phyloP scores from a whole-genome alignment of 92 coral and sea anemone species.

The Blastomussa wellsi region DNA sequence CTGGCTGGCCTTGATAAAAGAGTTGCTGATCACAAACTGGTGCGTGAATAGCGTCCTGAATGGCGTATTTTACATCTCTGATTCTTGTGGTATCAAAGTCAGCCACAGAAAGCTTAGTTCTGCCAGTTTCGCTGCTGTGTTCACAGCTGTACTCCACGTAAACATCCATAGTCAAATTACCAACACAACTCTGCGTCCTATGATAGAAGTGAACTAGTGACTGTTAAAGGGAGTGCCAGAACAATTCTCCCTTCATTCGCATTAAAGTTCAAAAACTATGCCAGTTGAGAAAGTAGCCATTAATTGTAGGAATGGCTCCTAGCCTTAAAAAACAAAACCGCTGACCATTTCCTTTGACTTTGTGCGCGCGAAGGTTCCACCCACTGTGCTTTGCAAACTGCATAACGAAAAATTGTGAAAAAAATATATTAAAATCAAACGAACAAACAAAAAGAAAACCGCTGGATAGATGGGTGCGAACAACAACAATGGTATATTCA shows the following conservation, averaged over 20 bases:
- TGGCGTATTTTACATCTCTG: constrained; percentile 44
- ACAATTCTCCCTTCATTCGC: not conserved
- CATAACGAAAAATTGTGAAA: not conserved
- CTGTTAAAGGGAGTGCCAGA: not conserved
- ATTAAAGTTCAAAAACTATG: not conserved
- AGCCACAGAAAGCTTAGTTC: constrained; percentile 15
- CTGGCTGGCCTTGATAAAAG: constrained; percentile 51
- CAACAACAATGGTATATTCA: too few species aligned
- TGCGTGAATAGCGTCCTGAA: constrained; percentile 56
- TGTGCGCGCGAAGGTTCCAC: not conserved
- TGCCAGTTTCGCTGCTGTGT: constrained; percentile 10
- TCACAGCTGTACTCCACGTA: constrained; percentile 18
- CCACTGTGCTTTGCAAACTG: not conserved
- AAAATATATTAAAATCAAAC: too few species aligned
- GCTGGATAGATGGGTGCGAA: too few species aligned
- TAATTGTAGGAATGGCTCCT: too few species aligned
- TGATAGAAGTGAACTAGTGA: not conserved
- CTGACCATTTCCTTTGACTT: too few species aligned
- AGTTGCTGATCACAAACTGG: constrained; percentile 78
- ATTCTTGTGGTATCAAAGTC: constrained; percentile 34
- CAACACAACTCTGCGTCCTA: too few species aligned
- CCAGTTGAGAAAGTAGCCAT: too few species aligned
- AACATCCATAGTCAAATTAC: constrained; percentile 24
- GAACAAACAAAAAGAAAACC: too few species aligned
- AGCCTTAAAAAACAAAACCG: too few species aligned